These are phyloP conservation scores for Choreutis nemorana DNA, from an alignment of 2,888 invertebrate species.

Conservation along the genomic window DNA sequence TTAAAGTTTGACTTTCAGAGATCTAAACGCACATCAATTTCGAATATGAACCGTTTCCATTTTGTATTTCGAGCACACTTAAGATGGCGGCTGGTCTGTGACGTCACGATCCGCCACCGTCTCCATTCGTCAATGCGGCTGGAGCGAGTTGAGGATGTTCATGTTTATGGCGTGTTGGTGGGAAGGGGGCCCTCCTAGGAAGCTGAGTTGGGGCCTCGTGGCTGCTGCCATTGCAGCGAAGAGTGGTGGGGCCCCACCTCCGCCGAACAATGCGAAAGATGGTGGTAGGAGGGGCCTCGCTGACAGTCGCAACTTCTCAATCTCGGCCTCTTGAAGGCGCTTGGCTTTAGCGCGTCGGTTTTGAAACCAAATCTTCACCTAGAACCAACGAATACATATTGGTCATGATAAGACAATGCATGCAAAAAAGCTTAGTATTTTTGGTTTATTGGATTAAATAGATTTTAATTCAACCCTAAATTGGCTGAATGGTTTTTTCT, in stretches of 20 bases:
- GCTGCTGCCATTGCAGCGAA: conserved; percentile 73
- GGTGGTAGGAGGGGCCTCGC: conserved; percentile 80
- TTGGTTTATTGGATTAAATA: too few species aligned
- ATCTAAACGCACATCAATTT: too few species aligned
- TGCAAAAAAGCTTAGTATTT: too few species aligned
- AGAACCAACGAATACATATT: too few species aligned
- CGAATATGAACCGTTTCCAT: conserved; percentile 2
- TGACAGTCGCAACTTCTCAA: conserved; percentile 89
- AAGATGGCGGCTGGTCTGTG: conserved; percentile 33
- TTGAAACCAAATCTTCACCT: conserved; percentile 94
- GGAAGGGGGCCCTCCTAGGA: conserved; percentile 63
- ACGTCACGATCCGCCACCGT: conserved; percentile 38
- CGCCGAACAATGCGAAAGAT: conserved; percentile 74
- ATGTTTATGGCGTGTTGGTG: conserved; percentile 65
- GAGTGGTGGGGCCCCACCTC: conserved; percentile 72
- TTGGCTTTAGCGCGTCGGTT: conserved; percentile 95
- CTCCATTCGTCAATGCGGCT: conserved; percentile 65
- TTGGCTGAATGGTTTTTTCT: too few species aligned
- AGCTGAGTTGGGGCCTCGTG: conserved; percentile 67
- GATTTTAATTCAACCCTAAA: too few species aligned
- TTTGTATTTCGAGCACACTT: conserved; percentile 14
- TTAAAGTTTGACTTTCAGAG: too few species aligned
- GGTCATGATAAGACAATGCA: too few species aligned
- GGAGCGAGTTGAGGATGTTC: conserved; percentile 62
- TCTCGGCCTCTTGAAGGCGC: conserved; percentile 93